phyloP scores from a whole-genome alignment of 1,140 invertebrate species.

The Aphaenogaster ashmeadi region DNA sequence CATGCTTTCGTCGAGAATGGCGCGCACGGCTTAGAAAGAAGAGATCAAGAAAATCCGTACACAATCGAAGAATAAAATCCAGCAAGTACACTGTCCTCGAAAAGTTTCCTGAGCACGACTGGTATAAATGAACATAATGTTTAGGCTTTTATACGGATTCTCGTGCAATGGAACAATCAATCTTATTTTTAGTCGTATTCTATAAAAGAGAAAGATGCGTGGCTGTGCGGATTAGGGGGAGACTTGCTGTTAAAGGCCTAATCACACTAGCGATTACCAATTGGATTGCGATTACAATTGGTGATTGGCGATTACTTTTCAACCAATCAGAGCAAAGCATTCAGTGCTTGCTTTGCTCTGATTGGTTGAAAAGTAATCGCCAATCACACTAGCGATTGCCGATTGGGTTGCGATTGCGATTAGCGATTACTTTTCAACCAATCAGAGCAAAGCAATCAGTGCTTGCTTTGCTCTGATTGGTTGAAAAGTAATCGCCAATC shows the following conservation, averaged over 20 bases:
- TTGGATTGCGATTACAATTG: too few species aligned
- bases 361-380: too few species aligned
- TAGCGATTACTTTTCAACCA: too few species aligned
- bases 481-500: too few species aligned
- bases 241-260: background rate
- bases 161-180: background rate
- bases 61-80: conserved; percentile 29
- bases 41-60: conserved; percentile 50
- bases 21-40: conserved; percentile 31
- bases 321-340: too few species aligned
- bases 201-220: background rate
- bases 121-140: background rate
- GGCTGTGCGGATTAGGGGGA: background rate
- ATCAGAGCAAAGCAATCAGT: too few species aligned
- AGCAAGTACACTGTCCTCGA: background rate
- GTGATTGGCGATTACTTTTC: too few species aligned
- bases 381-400: too few species aligned
- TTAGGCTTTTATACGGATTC: background rate
- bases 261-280: too few species aligned
- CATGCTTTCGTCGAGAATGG: conserved; percentile 32
- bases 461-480: too few species aligned
- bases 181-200: background rate
- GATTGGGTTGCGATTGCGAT: too few species aligned
- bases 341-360: too few species aligned
- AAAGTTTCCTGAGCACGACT: background rate